These are phyloP conservation scores for Hypomecis punctinalis DNA, from an alignment of 2,888 invertebrate species.

Conservation along the genomic window DNA sequence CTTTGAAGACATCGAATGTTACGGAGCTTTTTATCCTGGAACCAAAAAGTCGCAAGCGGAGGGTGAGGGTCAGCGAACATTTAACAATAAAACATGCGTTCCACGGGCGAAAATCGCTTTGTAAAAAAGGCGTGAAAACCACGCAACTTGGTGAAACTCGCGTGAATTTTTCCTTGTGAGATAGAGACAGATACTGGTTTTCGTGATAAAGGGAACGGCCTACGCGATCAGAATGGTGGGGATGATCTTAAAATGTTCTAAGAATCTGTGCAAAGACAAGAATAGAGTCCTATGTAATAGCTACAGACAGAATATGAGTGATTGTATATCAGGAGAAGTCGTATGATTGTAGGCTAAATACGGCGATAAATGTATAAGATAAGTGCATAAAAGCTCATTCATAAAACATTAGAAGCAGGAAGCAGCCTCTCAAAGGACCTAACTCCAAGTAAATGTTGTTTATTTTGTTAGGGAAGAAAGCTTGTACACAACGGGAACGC, in stretches of 20 bases:
- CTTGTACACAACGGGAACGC: constrained; percentile 78
- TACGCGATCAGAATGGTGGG: constrained; percentile 74
- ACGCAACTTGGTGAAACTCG: constrained; percentile 66
- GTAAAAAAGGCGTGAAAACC: constrained; percentile 58
- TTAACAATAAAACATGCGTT: constrained; percentile 23
- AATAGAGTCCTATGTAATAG: constrained; percentile 42
- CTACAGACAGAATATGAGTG: constrained; percentile 1
- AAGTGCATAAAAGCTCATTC: constrained; percentile 78
- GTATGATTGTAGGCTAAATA: constrained; percentile 32
- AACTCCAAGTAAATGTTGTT: constrained; percentile 82
- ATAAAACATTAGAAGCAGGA: constrained; percentile 77
- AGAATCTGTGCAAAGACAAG: constrained; percentile 60
- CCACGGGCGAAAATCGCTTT: constrained; percentile 50
- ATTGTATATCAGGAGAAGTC: neutral
- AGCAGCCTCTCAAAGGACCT: constrained; percentile 79
- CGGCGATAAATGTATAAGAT: constrained; percentile 50
- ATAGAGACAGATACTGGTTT: constrained; percentile 79
- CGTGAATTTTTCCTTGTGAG: constrained; percentile 75
- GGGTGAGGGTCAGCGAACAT: constrained; percentile 37
- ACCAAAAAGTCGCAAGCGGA: constrained; percentile 48
- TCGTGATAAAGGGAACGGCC: constrained; percentile 80
- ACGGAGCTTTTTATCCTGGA: constrained; percentile 44
- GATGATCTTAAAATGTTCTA: constrained; percentile 79
- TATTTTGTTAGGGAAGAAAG: constrained; percentile 83
- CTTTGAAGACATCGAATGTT: constrained; percentile 23